Conservation (phyloP, 2,113 vertebrate genomes). For the Proterorhinus semilunaris region DNA sequence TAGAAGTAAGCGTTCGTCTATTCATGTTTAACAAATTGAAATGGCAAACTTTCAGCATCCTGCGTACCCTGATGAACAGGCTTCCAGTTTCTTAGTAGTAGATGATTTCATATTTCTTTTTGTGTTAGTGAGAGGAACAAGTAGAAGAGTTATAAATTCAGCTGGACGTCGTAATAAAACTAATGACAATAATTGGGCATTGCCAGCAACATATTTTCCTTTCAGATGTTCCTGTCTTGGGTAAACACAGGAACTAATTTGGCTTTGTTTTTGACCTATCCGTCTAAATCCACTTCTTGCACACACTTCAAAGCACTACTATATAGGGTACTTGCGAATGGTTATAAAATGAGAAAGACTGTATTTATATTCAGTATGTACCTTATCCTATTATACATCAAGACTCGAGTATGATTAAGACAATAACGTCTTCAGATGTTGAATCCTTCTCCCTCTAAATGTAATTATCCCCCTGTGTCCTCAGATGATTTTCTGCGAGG, state of each 20-base stretch:
- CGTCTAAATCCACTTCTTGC: too few species aligned
- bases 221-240: not conserved
- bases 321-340: too few species aligned
- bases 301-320: too few species aligned
- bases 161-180: not conserved
- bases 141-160: not conserved
- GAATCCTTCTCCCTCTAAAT: not conserved
- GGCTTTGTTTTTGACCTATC: not conserved
- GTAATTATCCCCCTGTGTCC: not conserved
- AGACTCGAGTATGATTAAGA: too few species aligned
- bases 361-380: too few species aligned
- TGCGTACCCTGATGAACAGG: not conserved
- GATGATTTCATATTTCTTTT: not conserved
- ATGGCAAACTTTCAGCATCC: not conserved
- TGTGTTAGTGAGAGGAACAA: not conserved
- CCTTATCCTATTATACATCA: too few species aligned
- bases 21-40: not conserved
- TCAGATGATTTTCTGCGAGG: conserved; percentile 57
- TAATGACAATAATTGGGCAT: not conserved
- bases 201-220: not conserved
- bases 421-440: not conserved
- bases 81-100: not conserved
- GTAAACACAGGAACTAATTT: not conserved
- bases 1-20: conserved; percentile 53
- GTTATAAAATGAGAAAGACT: too few species aligned